Base-by-base conservation (phyloP, 2,113 vertebrate species). In the Daphoenositta chrysoptera region DNA sequence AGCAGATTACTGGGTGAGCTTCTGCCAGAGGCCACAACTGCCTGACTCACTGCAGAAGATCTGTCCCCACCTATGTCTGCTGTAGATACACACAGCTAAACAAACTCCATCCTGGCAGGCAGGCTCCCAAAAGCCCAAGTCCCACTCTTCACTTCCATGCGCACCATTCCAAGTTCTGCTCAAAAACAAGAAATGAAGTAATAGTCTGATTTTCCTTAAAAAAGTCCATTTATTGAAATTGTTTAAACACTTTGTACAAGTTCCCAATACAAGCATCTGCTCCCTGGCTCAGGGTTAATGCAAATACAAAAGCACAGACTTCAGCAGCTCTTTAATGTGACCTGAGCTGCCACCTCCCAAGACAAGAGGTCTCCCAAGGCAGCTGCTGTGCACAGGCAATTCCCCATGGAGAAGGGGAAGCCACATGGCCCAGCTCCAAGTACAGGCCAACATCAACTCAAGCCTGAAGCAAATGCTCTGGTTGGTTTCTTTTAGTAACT, bases 201-300 rank as follows among this genome's bases (percentile, higher is more conserved):
- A 69, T 40, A 89, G 16, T 68, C 65, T 30, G 4, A n/a, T 85
- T 91, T 97, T 95, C 90, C 75, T 95, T 96, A 97, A 97, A 97
- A 97, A 96, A 96, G 84, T 93, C 69, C 51, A 94, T 98, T 98
- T 98, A 98, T 98, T 98, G 97, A 97, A 98, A 98, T 97, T 83
- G 69, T 95, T 97, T 87, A 95, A 97, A 97, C 95, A 95, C 82
- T 98, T 98, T 97, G 92, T 98, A 98, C 97, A 98, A 96, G 94
- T 95, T 97, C 78, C 93, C 94, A 87, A 95, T 93, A 94, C 66
- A 97, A 95, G 96, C 91, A 26, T 93, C 91, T 96, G 88, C 63
- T 91, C 77, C 87, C 93, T 87, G 91, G 82, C 94, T 96, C 53
- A 93, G 87, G 64, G 89, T 91, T 83, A 78, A 94, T 93, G 72